Evolutionary conservation across 1,140 invertebrate genomes (phyloP), one percentile per base, ranked within the genome.

Genomic region (Trichogramma pretiosum): DNA sequence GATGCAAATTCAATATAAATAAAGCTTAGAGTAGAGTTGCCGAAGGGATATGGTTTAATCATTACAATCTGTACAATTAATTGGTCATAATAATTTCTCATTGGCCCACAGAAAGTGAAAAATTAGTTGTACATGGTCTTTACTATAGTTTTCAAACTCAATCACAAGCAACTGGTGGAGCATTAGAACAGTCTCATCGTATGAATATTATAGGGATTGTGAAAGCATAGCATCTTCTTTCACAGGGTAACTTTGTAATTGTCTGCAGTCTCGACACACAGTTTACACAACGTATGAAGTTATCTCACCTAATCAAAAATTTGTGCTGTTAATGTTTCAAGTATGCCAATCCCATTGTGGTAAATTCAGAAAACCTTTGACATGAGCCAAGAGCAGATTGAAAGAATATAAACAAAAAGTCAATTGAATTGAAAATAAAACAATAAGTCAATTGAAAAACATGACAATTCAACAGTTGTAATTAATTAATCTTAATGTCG

Each of bases 321-420:
- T 84, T 58, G 75, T 46, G 75, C 80, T 4, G 61, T 69, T 16
- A 73, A 11, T 77, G 77, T 55, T 63, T 84, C 35, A 81, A 81
- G 57, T 74, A 76, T 43, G 74, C 79, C 57, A 77, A 81, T 46
- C 73, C 77, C 37, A 78, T 83, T 26, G 74, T 85, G 9, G 68
- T 86, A 14, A 86, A 85, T 56, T 83, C 83, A 5, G 83, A 82
- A 13, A 82, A 84, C 58, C 82, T 83, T 52, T 67, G 85, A 18
- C 78, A 84, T 46, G 76, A 82, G 14, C 60, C 85, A 16, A 70
- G 65, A 50, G 69, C 78, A 16, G 67, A 76, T 46, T 58, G 79
- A 37, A 69, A 75, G 10, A 65, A 64, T 40, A 41, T 52, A 5
- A 60, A 58, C 19, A 57, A 38, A 42, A 61, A n/a, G n/a, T n/a